Evolutionary conservation across 2,888 invertebrate species (phyloP).

Genomic region (Lasioglossum vierecki): DNA sequence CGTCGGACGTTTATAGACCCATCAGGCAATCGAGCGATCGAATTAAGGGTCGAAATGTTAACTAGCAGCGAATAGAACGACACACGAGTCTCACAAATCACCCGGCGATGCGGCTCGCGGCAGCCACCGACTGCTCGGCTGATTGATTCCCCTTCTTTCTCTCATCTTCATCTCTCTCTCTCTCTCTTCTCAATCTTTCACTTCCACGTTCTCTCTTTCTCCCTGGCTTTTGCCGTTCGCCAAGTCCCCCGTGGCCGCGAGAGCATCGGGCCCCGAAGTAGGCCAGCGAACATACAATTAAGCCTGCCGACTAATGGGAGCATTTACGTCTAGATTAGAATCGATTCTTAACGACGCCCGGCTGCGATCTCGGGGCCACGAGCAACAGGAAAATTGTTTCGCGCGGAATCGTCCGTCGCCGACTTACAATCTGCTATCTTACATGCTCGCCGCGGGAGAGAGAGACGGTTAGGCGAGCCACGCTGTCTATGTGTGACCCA

Average conservation of each 20-base stretch:
- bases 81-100: constrained; percentile 9
- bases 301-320: constrained; percentile 28
- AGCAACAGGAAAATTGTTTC: constrained; percentile 15
- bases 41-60: constrained; percentile 24
- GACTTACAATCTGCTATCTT: constrained; percentile 4
- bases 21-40: background rate
- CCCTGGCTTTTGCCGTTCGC: background rate
- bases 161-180: background rate
- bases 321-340: constrained; percentile 36
- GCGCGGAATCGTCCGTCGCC: background rate
- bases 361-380: constrained; percentile 28
- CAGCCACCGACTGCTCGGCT: background rate
- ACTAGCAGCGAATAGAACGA: constrained; percentile 19
- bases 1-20: constrained; percentile 12
- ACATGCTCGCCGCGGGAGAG: background rate
- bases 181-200: background rate
- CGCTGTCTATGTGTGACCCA: constrained; percentile 27
- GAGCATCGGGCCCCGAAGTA: constrained; percentile 28
- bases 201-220: background rate
- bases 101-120: background rate
- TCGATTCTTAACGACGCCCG: constrained; percentile 33
- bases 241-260: background rate
- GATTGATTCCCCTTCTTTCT: constrained; percentile 25
- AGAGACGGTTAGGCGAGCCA: background rate
- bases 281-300: constrained; percentile 48